Base-by-base conservation (phyloP, 2,888 invertebrate species). In the Heliconius ethilla region DNA sequence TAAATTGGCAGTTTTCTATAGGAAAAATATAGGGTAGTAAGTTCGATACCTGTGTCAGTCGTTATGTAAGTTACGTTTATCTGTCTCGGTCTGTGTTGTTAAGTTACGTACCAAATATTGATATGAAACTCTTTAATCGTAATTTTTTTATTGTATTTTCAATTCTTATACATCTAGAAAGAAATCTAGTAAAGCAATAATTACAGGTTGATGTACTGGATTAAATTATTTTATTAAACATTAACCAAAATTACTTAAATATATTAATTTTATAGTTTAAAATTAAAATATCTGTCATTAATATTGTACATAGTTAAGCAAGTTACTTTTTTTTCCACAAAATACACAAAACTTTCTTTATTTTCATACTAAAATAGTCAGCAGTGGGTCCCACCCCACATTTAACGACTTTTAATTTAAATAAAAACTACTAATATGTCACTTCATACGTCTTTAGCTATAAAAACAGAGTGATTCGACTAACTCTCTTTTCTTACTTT, bases 41-140 rank as follows among this genome's bases (percentile, higher is more conserved):
- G 37, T 72, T 59, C 33, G 33, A 59, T 37, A 5, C 33, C 72
- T 33, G 72, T 9, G 33, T 59, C 6, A 59, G 9, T 0, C 15
- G 33, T 59, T 59, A 59, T 72, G n/a, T 59, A 33, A 59, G n/a
- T 29, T n/a, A 45, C 25, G 45, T 70, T 27, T 7, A 55, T 59
- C 33, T 59, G 59, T 15, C 25, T 59, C 22, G 59, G 37, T 72
- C 59, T 33, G 33, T 25, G 33, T 33, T n/a, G 27, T 72, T 33
- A 1, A 33, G 29, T 59, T 33, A 22, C n/a, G 33, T 33, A 72
- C 72, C 72, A 72, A 72, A 72, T 72, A 72, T 33, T 33, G 29
- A n/a, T 59, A 11, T n/a, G 33, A 55, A 55, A 55, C 11, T n/a
- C n/a, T 59, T 29, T 27, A 55, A 22, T 72, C 13, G n/a, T 55